These are phyloP conservation scores for Zaprionus nigranus DNA, from an alignment of 1,140 invertebrate genomes.

Conservation along the genomic window DNA sequence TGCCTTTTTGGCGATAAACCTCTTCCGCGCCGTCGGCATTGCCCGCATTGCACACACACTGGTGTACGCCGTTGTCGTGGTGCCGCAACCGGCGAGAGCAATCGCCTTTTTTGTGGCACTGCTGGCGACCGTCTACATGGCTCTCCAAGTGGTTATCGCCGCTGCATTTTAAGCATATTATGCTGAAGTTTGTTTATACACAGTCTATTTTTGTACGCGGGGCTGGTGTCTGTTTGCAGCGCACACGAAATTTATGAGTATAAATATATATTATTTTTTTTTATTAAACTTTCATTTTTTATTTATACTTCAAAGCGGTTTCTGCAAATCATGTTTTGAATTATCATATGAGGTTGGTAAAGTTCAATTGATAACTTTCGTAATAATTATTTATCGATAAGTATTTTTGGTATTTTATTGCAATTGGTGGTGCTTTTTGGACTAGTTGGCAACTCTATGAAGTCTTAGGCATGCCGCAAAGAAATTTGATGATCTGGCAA, in stretches of 20 bases:
- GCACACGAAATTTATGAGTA: neutral
- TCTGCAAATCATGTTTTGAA: neutral
- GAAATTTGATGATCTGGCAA: neutral
- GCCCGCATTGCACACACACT: slow-evolving; percentile 87
- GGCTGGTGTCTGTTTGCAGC: neutral
- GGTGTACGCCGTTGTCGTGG: slow-evolving; percentile 86
- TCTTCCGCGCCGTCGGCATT: slow-evolving; percentile 87
- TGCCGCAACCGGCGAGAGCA: slow-evolving; percentile 87
- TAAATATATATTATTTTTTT: neutral
- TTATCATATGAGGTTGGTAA: neutral
- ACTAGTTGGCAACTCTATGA: neutral
- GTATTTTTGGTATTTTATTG: neutral
- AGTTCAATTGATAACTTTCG: neutral
- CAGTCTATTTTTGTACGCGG: neutral
- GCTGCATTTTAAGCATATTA: slow-evolving; percentile 85
- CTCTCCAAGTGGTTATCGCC: slow-evolving; percentile 78
- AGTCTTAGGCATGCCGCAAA: neutral
- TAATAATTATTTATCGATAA: neutral
- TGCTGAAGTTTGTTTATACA: neutral
- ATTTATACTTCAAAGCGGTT: neutral
- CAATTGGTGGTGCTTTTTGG: neutral
- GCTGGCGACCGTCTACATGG: slow-evolving; percentile 86
- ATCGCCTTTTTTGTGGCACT: slow-evolving; percentile 86
- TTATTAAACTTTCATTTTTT: neutral
- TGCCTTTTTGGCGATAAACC: slow-evolving; percentile 85